Evolutionary conservation across 2,888 invertebrate genomes (phyloP).

Genomic region (Cerastis leucographa): DNA sequence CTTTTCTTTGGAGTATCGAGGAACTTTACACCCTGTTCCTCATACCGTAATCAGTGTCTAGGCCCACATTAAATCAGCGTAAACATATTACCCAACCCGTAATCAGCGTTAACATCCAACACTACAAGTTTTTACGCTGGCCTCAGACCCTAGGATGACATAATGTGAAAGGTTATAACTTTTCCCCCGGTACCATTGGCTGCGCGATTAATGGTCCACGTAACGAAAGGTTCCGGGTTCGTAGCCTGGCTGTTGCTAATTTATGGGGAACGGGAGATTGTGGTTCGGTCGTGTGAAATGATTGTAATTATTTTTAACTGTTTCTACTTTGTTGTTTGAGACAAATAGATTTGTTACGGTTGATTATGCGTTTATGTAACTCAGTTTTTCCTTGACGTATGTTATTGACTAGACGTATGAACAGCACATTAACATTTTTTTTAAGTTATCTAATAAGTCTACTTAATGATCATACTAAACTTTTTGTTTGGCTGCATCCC

Average conservation of each 20-base stretch:
- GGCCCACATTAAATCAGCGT: not conserved
- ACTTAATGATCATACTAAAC: too few relatives aligned
- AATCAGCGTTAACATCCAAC: constrained; percentile 15
- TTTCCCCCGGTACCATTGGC: constrained; percentile 49
- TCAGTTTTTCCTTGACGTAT: not conserved
- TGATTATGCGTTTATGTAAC: not conserved
- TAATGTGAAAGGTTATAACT: constrained; percentile 62
- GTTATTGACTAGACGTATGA: not conserved
- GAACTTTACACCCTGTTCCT: too few relatives aligned
- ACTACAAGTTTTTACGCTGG: constrained; percentile 31
- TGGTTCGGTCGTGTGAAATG: constrained; percentile 54
- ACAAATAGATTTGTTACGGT: constrained; percentile 20
- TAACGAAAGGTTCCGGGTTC: constrained; percentile 66
- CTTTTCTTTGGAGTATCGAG: too few relatives aligned
- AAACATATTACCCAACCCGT: constrained; percentile 38
- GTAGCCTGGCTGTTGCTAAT: constrained; percentile 49
- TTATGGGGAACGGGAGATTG: constrained; percentile 56
- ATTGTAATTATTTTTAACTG: constrained; percentile 45
- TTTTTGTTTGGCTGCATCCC: too few relatives aligned
- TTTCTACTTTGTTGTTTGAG: constrained; percentile 26
- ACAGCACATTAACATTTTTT: too few relatives aligned
- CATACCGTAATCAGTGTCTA: too few relatives aligned
- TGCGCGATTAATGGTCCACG: constrained; percentile 54
- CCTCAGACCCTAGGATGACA: constrained; percentile 50
- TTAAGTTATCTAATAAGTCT: too few relatives aligned